These are phyloP conservation scores for Epinotia demarniana DNA, from an alignment of 2,888 invertebrate genomes.

Conservation along the genomic window DNA sequence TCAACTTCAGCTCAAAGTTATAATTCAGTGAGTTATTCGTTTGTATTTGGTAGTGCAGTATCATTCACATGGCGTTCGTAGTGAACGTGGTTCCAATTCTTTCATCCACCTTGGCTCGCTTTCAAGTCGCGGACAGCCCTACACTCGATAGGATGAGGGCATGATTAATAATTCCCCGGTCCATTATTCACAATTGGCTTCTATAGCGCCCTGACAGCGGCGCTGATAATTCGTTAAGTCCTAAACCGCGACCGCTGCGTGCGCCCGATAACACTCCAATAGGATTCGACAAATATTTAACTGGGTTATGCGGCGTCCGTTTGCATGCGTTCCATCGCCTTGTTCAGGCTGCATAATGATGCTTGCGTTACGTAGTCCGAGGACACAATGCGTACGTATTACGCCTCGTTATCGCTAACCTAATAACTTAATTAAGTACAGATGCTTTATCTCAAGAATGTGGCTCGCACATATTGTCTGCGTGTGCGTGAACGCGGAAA, in stretches of 20 bases:
- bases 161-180: slow-evolving; percentile 68
- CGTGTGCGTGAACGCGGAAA: too few relatives aligned
- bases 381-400: neutral
- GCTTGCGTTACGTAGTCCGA: slow-evolving; percentile 26
- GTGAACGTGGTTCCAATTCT: slow-evolving; percentile 9
- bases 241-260: slow-evolving; percentile 76
- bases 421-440: neutral
- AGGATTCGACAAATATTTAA: slow-evolving; percentile 67
- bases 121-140: slow-evolving; percentile 37
- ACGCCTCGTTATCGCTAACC: slow-evolving; percentile 5
- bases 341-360: slow-evolving; percentile 39
- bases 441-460: too few relatives aligned
- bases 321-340: slow-evolving; percentile 35
- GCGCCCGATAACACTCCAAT: slow-evolving; percentile 74
- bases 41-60: neutral
- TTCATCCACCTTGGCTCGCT: slow-evolving; percentile 32
- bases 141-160: slow-evolving; percentile 47
- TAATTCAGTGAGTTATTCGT: neutral
- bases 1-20: neutral
- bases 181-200: slow-evolving; percentile 79
- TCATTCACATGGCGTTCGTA: too few relatives aligned
- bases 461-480: too few relatives aligned
- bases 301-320: slow-evolving; percentile 54
- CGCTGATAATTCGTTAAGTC: slow-evolving; percentile 79
- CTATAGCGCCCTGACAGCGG: slow-evolving; percentile 71